Evolutionary conservation across 2,888 invertebrate species (phyloP), one percentile per base, ranked within the genome.

Genomic region (Acrobasis suavella): DNA sequence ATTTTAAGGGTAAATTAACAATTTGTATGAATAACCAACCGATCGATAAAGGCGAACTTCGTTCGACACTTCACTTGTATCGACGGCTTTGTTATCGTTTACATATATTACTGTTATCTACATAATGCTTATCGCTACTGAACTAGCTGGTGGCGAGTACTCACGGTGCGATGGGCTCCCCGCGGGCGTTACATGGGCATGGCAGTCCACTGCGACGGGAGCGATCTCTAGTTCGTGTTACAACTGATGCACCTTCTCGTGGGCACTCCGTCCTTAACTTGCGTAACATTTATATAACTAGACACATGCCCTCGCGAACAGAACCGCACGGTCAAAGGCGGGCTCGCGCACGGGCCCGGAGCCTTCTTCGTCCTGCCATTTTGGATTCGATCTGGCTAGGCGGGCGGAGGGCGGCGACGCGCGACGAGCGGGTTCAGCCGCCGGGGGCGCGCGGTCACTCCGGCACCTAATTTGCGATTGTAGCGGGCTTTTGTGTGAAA

Each of bases 241-340:
- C 73, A 77, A 78, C 76, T 73, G 79, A 77, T 73, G 78, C 86
- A 84, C 86, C 85, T 82, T 78, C 78, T 78, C 75, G 76, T 77
- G 71, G 79, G 78, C 87, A 85, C 85, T 81, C 73, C 76, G 80
- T 82, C 80, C 78, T 82, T 77, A 82, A 85, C 86, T 90, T 89
- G 89, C 89, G 88, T 90, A 91, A 88, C 91, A 91, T 91, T 89
- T 90, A 90, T 87, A 85, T 86, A 85, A 86, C 84, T 79, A 83
- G 78, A 77, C 86, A 87, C 87, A 83, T 82, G 74, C 78, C 83
- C 80, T 75, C 78, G 78, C 76, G 78, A 77, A 76, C 73, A 72
- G 75, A 76, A 75, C 75, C 70, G 75, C 74, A 73, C 75, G 77
- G 79, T 83, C 81, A 83, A 72, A 82, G 80, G 75, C 76, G 77